These are phyloP conservation scores for Genyomyrus donnyi DNA, from an alignment of 2,113 vertebrate species.

Conservation along the genomic window DNA sequence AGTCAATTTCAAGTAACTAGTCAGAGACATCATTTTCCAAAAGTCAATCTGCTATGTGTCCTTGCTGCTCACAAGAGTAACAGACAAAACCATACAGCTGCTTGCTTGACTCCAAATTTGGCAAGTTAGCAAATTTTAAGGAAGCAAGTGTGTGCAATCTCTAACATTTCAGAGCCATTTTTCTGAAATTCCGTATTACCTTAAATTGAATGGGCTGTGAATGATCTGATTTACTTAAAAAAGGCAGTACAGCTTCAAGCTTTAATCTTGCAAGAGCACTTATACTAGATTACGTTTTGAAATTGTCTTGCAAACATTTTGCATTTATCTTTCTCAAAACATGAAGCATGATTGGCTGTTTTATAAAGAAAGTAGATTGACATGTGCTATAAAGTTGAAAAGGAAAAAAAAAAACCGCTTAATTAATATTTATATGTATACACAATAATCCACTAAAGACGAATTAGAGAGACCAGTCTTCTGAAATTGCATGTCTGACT, in stretches of 20 bases:
- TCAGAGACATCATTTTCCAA: not conserved
- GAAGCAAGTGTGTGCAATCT: not conserved
- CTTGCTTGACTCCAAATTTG: not conserved
- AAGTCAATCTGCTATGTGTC: not conserved
- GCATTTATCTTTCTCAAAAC: not conserved
- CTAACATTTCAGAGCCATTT: not conserved
- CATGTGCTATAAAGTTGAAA: not conserved
- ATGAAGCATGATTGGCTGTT: not conserved
- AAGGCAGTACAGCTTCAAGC: not conserved
- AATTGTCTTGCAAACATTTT: not conserved
- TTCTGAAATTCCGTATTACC: not conserved
- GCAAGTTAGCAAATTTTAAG: not conserved
- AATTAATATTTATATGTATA: not conserved
- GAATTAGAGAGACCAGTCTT: not conserved
- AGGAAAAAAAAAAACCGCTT: not conserved
- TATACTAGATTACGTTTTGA: not conserved
- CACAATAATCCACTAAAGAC: not conserved
- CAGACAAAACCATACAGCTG: not conserved
- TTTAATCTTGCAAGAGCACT: not conserved
- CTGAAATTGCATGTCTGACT: not conserved
- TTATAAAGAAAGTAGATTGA: not conserved
- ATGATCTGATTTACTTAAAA: not conserved
- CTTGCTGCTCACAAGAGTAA: not conserved
- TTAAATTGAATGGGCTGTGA: not conserved
- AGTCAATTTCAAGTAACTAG: not conserved